Base-by-base conservation (phyloP, 2,888 invertebrate species). In the Lasioglossum malachurum region DNA sequence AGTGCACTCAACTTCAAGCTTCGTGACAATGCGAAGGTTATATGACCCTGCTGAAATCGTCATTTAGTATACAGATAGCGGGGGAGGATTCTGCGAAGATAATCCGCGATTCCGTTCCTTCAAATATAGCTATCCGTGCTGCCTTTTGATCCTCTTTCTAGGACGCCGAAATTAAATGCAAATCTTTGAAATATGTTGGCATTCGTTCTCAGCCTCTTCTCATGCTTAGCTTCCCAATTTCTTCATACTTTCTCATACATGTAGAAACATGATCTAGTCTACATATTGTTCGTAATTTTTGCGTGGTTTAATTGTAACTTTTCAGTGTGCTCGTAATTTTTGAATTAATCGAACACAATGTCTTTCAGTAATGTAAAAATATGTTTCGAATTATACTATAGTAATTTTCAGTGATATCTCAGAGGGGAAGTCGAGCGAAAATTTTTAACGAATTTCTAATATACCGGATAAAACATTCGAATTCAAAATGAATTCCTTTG, bases 1-100 rank as follows among this genome's bases (percentile, higher is more conserved):
- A 95, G 94, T 94, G 93, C 94, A 95, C 94, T 94, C 93, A 93
- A 93, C 93, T 93, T 92, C 91, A 91, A 95, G 93, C 94, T 94
- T 91, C 80, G 60, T 75, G 75, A 94, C 92, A 94, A 95, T 95
- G 87, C 89, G 78, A 87, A 90, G 87, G 91, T 93, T 93, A 94
- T 94, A 93, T 93, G 93, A 93, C 93, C 91, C 91, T 91, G 92
- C 89, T 93, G 84, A 94, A 94, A 94, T 93, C 90, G 93, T 93
- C 93, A 92, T 94, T 95, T 94, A 93, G 93, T 91, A 88, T 89
- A 88, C 88, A 38, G 73, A 16, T 46, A 60, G 60, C 31, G 79
- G 69, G 1, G 2, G 69, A 87, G 89, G 89, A 89, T 78, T 82
- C 31, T 91, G 81, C 88, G 83, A 86, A 89, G 91, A 90, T 88